Evolutionary conservation across 2,113 vertebrate species (phyloP).

Genomic region (Protobothrops mucrosquamatus): DNA sequence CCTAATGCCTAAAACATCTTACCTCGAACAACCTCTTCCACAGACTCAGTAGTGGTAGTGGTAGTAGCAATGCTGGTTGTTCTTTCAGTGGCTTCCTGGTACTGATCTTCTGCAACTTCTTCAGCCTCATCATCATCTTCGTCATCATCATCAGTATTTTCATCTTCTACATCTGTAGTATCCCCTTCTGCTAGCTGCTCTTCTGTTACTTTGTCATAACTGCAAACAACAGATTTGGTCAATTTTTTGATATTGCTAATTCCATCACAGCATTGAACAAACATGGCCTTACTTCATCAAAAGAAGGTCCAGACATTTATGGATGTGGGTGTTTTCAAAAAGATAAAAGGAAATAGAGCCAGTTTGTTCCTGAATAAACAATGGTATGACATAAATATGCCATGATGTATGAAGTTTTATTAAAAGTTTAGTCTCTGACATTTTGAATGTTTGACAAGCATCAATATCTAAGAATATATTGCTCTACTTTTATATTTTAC

Average conservation of each 20-base stretch:
- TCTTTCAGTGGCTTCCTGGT: slow-evolving; percentile 83
- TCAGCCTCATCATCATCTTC: slow-evolving; percentile 77
- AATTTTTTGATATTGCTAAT: background rate
- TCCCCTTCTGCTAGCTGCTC: slow-evolving; percentile 78
- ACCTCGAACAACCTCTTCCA: slow-evolving; percentile 98
- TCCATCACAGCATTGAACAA: background rate
- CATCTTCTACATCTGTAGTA: slow-evolving; percentile 69
- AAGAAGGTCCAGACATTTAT: background rate
- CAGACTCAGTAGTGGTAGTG: slow-evolving; percentile 93
- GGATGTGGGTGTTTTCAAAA: background rate
- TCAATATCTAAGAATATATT: background rate
- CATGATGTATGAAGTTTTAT: background rate
- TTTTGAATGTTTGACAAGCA: background rate
- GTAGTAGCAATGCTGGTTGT: slow-evolving; percentile 94
- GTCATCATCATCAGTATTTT: slow-evolving; percentile 70
- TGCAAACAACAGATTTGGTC: slow-evolving; percentile 45
- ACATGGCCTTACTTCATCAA: background rate
- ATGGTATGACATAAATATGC: background rate
- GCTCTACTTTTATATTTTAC: background rate
- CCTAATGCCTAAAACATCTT: slow-evolving; percentile 49
- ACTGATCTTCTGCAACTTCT: slow-evolving; percentile 74
- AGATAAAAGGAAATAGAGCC: background rate
- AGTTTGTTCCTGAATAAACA: background rate
- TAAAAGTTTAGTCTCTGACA: background rate
- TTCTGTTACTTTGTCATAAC: slow-evolving; percentile 84